Evolutionary conservation across 2,888 invertebrate species (phyloP), one percentile per base, ranked within the genome.

Genomic region (Agelastica alni): DNA sequence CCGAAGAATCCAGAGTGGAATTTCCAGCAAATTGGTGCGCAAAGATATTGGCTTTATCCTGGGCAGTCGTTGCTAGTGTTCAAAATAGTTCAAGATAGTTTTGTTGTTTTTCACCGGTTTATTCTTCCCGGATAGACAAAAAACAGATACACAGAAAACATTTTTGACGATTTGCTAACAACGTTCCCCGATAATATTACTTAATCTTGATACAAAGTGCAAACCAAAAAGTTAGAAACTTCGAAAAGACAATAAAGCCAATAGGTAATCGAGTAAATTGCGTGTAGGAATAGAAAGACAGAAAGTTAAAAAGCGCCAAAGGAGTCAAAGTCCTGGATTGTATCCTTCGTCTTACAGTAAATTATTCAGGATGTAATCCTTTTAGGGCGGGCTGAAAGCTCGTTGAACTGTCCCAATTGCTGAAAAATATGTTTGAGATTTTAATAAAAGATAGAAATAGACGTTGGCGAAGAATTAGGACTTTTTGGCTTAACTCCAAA

Each of bases 281-380:
- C 17, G 17, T 36, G n/a, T 2, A 36, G 14, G 16, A 2, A 16
- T 14, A 14, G n/a, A 36, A 14, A 36, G n/a, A 36, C 36, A 36
- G 9, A n/a, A 36, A 16, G 36, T 16, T 36, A 16, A 36, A 16
- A 5, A n/a, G 16, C 7, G 16, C 16, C 7, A 14, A 36, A n/a
- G 4, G 16, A 26, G 26, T 6, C 26, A 4, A 26, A 36, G 36
- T 36, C 36, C 16, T 16, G 17, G 14, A 16, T 36, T 7, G 32
- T 32, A 36, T 36, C 36, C 9, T 26, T 9, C 26, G 26, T 7
- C 36, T 17, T 9, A 9, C 3, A 7, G 36, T 36, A 36, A 36
- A 36, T 36, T 36, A 36, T 36, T 36, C 14, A 36, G 9, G 14
- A 36, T 16, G 36, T 36, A 36, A 36, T 36, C 36, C 36, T 36